Evolutionary conservation across 2,113 vertebrate species (phyloP).

Genomic region (Mus spicilegus): DNA sequence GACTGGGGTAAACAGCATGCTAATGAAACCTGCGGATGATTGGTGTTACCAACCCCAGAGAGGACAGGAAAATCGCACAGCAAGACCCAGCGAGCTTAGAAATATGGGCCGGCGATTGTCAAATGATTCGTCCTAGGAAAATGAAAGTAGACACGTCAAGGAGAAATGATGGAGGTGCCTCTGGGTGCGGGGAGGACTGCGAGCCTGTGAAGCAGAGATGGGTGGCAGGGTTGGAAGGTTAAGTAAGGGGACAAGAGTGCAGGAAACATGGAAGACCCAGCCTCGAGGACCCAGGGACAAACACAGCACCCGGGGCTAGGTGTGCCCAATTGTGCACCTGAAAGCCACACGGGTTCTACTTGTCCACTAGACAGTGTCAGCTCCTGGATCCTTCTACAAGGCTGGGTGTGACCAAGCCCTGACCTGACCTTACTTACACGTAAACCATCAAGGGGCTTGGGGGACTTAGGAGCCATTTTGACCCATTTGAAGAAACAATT

Average conservation of each 20-base stretch:
- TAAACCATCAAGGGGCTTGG: background rate
- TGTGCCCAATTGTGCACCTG: background rate
- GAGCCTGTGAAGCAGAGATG: constrained; percentile 23
- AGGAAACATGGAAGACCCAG: background rate
- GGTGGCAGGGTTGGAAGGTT: background rate
- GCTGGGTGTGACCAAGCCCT: background rate
- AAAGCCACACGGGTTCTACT: background rate
- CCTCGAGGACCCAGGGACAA: background rate
- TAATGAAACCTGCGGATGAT: constrained; percentile 82
- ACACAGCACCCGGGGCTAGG: background rate
- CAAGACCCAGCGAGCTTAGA: constrained; percentile 71
- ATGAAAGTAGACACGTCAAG: constrained; percentile 69
- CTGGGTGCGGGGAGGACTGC: constrained; percentile 6
- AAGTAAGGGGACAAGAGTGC: background rate
- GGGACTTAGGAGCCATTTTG: background rate
- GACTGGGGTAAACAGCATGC: constrained; percentile 81
- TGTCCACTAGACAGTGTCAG: background rate
- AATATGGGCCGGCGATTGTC: constrained; percentile 80
- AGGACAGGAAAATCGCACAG: constrained; percentile 70
- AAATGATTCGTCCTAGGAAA: constrained; percentile 78
- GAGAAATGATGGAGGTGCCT: constrained; percentile 65
- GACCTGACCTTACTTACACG: background rate
- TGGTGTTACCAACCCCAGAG: constrained; percentile 75
- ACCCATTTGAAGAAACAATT: background rate
- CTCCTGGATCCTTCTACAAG: background rate